Conservation (phyloP, 2,113 vertebrate species). For the Hassar affinis region DNA sequence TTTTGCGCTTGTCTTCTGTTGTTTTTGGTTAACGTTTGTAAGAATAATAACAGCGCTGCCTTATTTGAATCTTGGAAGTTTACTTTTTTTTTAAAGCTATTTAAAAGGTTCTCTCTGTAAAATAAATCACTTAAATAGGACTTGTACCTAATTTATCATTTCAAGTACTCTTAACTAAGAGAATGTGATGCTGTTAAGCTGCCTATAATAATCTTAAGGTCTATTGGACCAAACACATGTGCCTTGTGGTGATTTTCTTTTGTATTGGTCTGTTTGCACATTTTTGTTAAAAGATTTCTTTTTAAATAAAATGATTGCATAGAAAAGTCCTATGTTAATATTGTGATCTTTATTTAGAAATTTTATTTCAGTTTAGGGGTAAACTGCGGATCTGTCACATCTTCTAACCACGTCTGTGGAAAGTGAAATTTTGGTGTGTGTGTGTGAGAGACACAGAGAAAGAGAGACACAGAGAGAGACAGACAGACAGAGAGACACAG, state of each 20-base stretch:
- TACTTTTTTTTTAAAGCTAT: constrained; percentile 38
- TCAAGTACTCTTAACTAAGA: constrained; percentile 46
- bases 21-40: constrained; percentile 44
- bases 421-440: too few relatives aligned
- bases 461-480: too few relatives aligned
- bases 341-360: too few relatives aligned
- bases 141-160: constrained; percentile 56
- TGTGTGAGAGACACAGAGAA: too few relatives aligned
- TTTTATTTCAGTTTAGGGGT: too few relatives aligned
- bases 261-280: constrained; percentile 55
- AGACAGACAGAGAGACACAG: too few relatives aligned
- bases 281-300: constrained; percentile 34
- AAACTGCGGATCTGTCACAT: too few relatives aligned
- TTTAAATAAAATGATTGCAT: constrained; percentile 3
- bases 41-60: constrained; percentile 63
- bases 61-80: constrained; percentile 48
- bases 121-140: constrained; percentile 46
- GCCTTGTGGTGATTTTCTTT: constrained; percentile 49
- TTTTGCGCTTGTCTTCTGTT: constrained; percentile 18
- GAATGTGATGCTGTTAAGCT: constrained; percentile 55
- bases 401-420: neutral
- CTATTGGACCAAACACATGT: constrained; percentile 42
- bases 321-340: neutral
- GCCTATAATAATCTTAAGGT: constrained; percentile 54
- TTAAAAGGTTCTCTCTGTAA: constrained; percentile 44